phyloP scores from a whole-genome alignment of 2,797 vertebrate genomes.

The Falco rusticolus region DNA sequence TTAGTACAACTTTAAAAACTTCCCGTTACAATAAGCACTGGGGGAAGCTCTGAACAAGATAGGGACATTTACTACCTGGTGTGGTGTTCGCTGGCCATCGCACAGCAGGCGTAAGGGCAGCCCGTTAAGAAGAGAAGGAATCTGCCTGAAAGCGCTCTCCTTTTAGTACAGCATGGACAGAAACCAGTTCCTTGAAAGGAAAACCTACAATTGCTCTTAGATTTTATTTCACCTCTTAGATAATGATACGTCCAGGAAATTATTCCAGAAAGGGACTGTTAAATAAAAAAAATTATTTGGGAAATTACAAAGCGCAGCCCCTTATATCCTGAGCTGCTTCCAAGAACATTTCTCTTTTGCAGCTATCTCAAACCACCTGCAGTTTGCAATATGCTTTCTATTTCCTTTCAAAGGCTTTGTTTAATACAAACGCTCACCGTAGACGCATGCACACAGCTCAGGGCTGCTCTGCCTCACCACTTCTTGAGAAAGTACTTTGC shows the following conservation, averaged over 20 bases:
- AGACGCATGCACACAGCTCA: not conserved
- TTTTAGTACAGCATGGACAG: not conserved
- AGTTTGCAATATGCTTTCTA: not conserved
- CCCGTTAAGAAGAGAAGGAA: not conserved
- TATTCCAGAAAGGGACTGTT: not conserved
- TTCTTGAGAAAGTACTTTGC: not conserved
- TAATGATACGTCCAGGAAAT: not conserved
- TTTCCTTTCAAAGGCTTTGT: not conserved
- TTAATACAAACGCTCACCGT: not conserved
- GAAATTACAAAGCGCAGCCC: not conserved
- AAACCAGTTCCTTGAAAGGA: not conserved
- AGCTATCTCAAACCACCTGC: not conserved
- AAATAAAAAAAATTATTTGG: not conserved
- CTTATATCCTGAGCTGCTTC: constrained; percentile 81
- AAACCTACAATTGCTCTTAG: not conserved
- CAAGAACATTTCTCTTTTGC: constrained; percentile 56
- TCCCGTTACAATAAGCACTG: not conserved
- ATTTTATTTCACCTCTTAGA: not conserved
- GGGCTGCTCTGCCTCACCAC: not conserved
- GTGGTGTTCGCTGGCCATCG: not conserved
- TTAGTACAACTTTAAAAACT: not conserved
- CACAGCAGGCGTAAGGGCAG: not conserved
- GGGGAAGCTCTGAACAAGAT: not conserved
- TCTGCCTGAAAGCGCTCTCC: not conserved
- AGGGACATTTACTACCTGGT: not conserved